phyloP scores from a whole-genome alignment of 2,888 invertebrate species.

The Thymelicus lineola region DNA sequence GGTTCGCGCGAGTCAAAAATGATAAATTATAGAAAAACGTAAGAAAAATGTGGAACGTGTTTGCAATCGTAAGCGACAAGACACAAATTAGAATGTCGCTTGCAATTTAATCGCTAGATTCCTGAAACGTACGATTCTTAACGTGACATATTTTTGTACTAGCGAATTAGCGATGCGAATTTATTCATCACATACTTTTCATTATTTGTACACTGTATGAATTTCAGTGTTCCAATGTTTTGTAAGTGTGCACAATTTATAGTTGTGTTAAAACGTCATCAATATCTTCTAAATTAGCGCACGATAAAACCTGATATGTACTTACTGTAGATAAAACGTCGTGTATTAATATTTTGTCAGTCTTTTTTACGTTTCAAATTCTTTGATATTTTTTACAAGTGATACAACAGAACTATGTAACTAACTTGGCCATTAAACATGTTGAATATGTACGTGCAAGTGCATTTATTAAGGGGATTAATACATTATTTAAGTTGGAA shows the following conservation, averaged over 20 bases:
- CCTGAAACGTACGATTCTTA: constrained; percentile 16
- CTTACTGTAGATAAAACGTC: constrained; percentile 19
- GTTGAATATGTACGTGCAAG: constrained; percentile 9
- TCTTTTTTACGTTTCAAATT: constrained; percentile 35
- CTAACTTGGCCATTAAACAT: constrained; percentile 23
- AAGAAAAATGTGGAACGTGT: neutral
- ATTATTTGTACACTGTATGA: constrained; percentile 27
- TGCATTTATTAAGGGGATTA: constrained; percentile 31
- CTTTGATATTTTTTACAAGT: constrained; percentile 23
- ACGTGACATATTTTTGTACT: constrained; percentile 33
- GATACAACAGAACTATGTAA: constrained; percentile 30
- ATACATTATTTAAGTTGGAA: constrained; percentile 34
- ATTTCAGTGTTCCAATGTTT: too few species aligned
- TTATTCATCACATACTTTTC: constrained; percentile 32
- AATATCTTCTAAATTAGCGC: constrained; percentile 7
- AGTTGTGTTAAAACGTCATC: constrained; percentile 7
- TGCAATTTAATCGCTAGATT: constrained; percentile 22
- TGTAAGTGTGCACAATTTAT: constrained; percentile 40
- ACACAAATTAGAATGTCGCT: constrained; percentile 19
- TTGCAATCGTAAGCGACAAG: constrained; percentile 7
- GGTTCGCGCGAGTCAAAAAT: too few species aligned
- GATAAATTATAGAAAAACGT: neutral
- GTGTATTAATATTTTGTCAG: constrained; percentile 34
- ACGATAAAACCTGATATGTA: constrained; percentile 15
- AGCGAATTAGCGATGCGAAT: constrained; percentile 68